A percentile compares a stretch with the other conserved stretches of the same genome.
Evolutionary conservation across 1,140 invertebrate genomes (phyloP).

Genomic region (Idris sp.): DNA sequence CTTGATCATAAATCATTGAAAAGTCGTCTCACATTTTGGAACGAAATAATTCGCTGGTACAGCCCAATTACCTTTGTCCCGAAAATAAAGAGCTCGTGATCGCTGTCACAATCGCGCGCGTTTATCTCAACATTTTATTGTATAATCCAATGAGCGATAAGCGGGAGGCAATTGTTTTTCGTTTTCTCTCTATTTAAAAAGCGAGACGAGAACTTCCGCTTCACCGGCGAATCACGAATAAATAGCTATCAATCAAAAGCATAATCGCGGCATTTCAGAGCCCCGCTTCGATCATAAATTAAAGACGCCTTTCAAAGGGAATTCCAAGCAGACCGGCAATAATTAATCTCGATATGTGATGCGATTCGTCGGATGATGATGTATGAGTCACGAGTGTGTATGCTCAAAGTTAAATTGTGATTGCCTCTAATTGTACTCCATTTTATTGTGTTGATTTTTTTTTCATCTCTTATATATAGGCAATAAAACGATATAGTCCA

Average conservation of each 20-base stretch:
- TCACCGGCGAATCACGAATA: conserved; percentile 57
- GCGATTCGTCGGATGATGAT: conserved; percentile 45
- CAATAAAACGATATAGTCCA: too few species aligned
- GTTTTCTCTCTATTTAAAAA: conserved; percentile 45
- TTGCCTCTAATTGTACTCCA: conserved; percentile 56
- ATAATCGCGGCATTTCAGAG: conserved; percentile 63
- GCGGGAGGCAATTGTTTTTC: conserved; percentile 64
- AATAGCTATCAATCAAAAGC: conserved; percentile 70
- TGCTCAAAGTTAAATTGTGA: conserved; percentile 47
- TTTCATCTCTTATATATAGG: conserved; percentile 4
- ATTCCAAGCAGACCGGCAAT: conserved; percentile 55
- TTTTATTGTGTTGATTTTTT: conserved; percentile 55
- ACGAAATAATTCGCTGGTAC: conserved; percentile 19
- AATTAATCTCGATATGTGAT: conserved; percentile 61
- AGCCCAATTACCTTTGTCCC: conserved; percentile 47
- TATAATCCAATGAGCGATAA: conserved; percentile 65
- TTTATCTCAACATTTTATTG: conserved; percentile 58
- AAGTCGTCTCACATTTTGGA: conserved; percentile 37
- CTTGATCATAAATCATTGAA: conserved; percentile 47
- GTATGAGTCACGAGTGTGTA: conserved; percentile 43
- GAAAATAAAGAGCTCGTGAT: conserved; percentile 58
- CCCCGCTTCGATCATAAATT: conserved; percentile 66
- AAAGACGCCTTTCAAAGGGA: conserved; percentile 62
- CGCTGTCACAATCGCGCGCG: conserved; percentile 55
- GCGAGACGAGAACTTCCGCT: conserved; percentile 52